A percentile compares a stretch with the other conserved stretches of the same genome.
Conservation (phyloP, 1,140 invertebrate species). For the Diorhabda elongata region DNA sequence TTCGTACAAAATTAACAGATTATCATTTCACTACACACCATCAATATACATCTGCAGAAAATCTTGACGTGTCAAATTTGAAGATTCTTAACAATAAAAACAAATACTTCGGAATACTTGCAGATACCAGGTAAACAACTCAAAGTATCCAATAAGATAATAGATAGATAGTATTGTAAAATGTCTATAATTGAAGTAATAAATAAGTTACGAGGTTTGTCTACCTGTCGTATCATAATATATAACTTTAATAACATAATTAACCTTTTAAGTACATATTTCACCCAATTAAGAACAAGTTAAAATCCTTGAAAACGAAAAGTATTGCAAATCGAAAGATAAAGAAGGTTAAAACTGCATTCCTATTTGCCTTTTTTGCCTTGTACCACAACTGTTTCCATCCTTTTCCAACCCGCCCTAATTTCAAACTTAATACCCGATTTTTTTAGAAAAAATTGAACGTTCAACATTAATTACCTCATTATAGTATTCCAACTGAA, state of each 20-base stretch:
- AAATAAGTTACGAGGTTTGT: background rate
- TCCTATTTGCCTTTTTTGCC: constrained; percentile 15
- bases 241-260: constrained; percentile 1
- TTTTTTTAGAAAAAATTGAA: background rate
- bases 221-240: background rate
- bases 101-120: constrained; percentile 2
- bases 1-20: too few species aligned
- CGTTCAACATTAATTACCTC: background rate
- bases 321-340: constrained; percentile 9
- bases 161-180: background rate
- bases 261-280: background rate
- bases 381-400: constrained; percentile 2
- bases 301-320: constrained; percentile 4
- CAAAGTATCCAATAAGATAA: background rate
- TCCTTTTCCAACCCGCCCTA: constrained; percentile 9
- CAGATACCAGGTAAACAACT: background rate
- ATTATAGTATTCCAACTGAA: background rate
- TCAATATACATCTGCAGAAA: background rate
- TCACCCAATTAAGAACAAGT: constrained; percentile 1
- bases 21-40: too few species aligned
- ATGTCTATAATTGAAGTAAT: too few species aligned
- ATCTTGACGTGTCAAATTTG: background rate
- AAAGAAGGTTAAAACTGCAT: constrained; percentile 21
- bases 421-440: background rate
- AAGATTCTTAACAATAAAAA: background rate